These are phyloP conservation scores for Dromococcyx pavoninus DNA, from an alignment of 2,797 vertebrate species.

Conservation along the genomic window DNA sequence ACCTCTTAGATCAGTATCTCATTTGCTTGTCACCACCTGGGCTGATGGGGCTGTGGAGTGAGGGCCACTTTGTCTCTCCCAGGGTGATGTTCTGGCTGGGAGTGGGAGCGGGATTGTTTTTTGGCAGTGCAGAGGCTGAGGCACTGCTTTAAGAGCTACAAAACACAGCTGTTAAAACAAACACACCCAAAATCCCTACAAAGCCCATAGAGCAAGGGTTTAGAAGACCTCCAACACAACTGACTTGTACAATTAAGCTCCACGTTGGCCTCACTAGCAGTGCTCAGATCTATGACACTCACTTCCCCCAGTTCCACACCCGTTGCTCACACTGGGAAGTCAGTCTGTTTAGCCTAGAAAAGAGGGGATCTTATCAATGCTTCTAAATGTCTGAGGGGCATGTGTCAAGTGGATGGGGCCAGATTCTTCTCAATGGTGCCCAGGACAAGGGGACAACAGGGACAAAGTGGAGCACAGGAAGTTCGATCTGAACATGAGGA, in stretches of 20 bases:
- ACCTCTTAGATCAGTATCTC: background rate
- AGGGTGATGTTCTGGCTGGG: background rate
- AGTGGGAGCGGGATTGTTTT: background rate
- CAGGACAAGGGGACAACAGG: no score
- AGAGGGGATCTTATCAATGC: no score
- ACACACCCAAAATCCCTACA: background rate
- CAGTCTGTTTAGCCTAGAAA: no score
- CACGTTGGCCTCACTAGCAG: background rate
- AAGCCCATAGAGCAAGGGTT: background rate
- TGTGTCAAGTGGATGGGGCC: no score
- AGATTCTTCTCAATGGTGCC: no score
- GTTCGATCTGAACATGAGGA: no score
- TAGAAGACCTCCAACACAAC: background rate
- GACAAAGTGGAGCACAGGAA: no score
- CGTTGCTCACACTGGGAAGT: rapidly evolving
- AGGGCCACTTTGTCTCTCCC: background rate
- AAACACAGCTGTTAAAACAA: background rate
- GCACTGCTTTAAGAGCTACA: background rate
- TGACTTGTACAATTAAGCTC: background rate
- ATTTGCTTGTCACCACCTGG: background rate
- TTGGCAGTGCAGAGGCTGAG: background rate
- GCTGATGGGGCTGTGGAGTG: background rate
- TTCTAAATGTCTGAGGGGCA: no score
- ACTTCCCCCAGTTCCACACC: background rate
- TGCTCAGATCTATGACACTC: background rate